Conservation (phyloP, 2,797 vertebrate genomes). For the Anabas testudineus region DNA sequence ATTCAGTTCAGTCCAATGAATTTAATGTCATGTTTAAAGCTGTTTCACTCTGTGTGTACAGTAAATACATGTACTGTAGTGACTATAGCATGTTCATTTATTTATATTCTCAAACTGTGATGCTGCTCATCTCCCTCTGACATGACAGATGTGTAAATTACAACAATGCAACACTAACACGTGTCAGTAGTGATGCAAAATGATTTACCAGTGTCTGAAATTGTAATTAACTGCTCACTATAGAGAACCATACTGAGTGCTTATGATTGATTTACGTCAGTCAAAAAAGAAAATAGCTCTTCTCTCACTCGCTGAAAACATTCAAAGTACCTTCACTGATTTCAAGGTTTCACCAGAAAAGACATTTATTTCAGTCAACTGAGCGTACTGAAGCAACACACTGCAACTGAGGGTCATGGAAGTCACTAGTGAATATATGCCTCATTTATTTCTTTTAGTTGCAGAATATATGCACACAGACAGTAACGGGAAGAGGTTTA, state of each 20-base stretch:
- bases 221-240: not conserved
- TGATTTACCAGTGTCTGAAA: slow-evolving; percentile 12
- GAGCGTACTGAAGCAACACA: slow-evolving; percentile 31
- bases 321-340: slow-evolving; percentile 37
- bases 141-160: slow-evolving; percentile 1
- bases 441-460: slow-evolving; percentile 71
- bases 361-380: slow-evolving; percentile 56
- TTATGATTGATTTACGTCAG: slow-evolving; percentile 33
- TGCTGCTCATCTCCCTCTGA: not conserved
- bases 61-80: not conserved
- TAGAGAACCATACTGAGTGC: not conserved
- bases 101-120: not conserved
- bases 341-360: slow-evolving; percentile 26
- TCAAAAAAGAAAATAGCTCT: slow-evolving; percentile 32
- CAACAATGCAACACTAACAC: not conserved
- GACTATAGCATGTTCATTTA: not conserved
- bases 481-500: slow-evolving; percentile 41
- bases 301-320: slow-evolving; percentile 10
- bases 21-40: too few species aligned
- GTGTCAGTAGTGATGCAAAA: slow-evolving; percentile 6
- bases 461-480: slow-evolving; percentile 42
- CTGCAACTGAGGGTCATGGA: slow-evolving; percentile 52
- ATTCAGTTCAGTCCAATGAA: too few species aligned
- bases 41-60: too few species aligned
- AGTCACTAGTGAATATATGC: slow-evolving; percentile 56